phyloP scores from a whole-genome alignment of 1,140 invertebrate genomes.

The Coenobita brevimanus region DNA sequence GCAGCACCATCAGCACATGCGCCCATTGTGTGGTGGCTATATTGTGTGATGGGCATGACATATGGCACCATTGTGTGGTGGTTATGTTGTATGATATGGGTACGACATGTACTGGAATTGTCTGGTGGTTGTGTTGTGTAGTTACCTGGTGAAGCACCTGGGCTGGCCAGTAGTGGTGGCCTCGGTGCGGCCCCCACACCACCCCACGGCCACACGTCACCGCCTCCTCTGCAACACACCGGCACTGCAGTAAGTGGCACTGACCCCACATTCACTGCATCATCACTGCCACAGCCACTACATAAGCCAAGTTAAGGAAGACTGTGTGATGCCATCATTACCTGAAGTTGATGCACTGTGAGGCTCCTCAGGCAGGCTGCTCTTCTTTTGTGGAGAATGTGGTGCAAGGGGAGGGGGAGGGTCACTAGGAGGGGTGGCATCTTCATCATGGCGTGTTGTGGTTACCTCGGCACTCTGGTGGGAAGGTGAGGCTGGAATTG shows the following conservation, averaged over 20 bases:
- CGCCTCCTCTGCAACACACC: slow-evolving; percentile 64
- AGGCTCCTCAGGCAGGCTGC: slow-evolving; percentile 50
- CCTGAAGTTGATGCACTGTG: slow-evolving; percentile 62
- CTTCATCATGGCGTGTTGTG: slow-evolving; percentile 68
- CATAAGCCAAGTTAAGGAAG: slow-evolving; percentile 26
- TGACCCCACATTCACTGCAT: slow-evolving; percentile 54
- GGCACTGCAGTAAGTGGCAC: slow-evolving; percentile 58
- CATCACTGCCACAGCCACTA: slow-evolving; percentile 53
- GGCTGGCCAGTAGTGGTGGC: slow-evolving; percentile 65
- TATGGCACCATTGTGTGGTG: too few relatives aligned
- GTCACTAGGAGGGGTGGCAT: slow-evolving; percentile 55
- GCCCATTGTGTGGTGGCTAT: too few relatives aligned
- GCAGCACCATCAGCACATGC: too few relatives aligned
- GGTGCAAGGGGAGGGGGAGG: slow-evolving; percentile 38
- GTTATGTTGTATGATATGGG: neutral
- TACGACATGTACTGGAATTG: too few relatives aligned
- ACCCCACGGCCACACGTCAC: slow-evolving; percentile 56
- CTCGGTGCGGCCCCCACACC: slow-evolving; percentile 62
- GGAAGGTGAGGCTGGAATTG: slow-evolving; percentile 59
- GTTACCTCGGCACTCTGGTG: slow-evolving; percentile 69
- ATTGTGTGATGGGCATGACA: neutral
- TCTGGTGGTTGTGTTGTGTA: slow-evolving; percentile 26
- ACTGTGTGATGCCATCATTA: slow-evolving; percentile 31
- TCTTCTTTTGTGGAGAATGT: slow-evolving; percentile 56
- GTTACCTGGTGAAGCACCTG: slow-evolving; percentile 62